These are phyloP conservation scores for Bubalus kerabau DNA, from an alignment of 2,113 vertebrate species.

Conservation along the genomic window DNA sequence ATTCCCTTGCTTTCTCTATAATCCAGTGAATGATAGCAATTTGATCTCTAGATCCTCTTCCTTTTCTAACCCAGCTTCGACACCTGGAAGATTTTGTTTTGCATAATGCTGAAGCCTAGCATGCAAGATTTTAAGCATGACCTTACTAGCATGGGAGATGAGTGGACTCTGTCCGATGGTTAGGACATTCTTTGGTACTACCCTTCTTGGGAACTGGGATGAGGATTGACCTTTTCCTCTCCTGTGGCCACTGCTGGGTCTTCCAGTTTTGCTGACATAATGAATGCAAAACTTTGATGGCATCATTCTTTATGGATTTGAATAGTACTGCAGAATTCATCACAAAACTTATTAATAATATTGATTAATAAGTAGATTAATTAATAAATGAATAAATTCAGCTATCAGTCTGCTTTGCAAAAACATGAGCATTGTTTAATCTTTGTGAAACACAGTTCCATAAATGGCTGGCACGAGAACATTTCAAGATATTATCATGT, in stretches of 20 bases:
- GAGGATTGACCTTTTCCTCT: neutral
- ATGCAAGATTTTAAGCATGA: neutral
- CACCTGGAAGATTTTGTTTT: neutral
- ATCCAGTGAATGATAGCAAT: neutral
- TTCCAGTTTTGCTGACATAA: neutral
- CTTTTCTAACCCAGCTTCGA: neutral
- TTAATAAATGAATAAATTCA: neutral
- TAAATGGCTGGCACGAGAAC: neutral
- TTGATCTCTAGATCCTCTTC: neutral
- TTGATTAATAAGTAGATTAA: neutral
- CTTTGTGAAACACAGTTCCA: neutral
- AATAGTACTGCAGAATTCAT: neutral
- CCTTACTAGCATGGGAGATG: neutral
- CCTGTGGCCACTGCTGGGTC: neutral
- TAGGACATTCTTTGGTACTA: neutral
- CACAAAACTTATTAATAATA: neutral
- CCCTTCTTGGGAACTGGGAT: neutral
- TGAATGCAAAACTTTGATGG: neutral
- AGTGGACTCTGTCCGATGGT: rapidly evolving
- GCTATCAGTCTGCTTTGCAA: neutral
- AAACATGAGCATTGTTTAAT: neutral
- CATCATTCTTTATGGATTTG: neutral
- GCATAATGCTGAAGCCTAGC: neutral
- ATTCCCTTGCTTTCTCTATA: neutral
- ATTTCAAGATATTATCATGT: neutral